These are phyloP conservation scores for Pholis gunnellus DNA, from an alignment of 2,113 vertebrate species.

Conservation along the genomic window DNA sequence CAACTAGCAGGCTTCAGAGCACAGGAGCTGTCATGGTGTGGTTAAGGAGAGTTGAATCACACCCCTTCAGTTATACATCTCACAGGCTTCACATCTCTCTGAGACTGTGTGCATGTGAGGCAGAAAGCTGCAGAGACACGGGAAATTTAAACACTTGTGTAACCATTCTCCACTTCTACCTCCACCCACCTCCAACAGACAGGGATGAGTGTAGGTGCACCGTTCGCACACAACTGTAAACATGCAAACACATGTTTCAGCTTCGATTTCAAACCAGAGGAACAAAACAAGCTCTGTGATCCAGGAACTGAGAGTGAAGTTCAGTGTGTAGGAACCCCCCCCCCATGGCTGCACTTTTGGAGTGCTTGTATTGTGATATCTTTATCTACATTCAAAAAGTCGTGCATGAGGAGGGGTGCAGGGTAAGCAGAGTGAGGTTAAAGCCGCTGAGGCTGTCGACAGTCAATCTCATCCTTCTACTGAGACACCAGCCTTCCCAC, in stretches of 20 bases:
- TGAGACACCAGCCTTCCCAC: constrained; percentile 33
- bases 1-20: constrained; percentile 21
- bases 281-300: constrained; percentile 35
- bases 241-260: constrained; percentile 10
- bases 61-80: constrained; percentile 30
- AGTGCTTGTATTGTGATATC: constrained; percentile 53
- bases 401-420: constrained; percentile 3
- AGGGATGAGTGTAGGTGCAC: not conserved
- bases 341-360: constrained; percentile 37
- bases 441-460: constrained; percentile 28
- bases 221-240: constrained; percentile 33
- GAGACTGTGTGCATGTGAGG: constrained; percentile 10
- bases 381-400: constrained; percentile 55
- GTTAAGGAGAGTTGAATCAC: constrained; percentile 41
- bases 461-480: constrained; percentile 44
- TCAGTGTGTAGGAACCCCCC: not conserved
- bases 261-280: constrained; percentile 39
- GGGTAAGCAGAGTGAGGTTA: not conserved
- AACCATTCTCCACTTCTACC: not conserved
- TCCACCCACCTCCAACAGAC: not conserved
- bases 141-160: constrained; percentile 26
- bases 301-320: constrained; percentile 30
- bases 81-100: constrained; percentile 30
- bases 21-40: constrained; percentile 21
- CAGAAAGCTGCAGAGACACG: constrained; percentile 9